These are phyloP conservation scores for Ornithoptera priamus DNA, from an alignment of 2,888 invertebrate genomes.

Conservation along the genomic window DNA sequence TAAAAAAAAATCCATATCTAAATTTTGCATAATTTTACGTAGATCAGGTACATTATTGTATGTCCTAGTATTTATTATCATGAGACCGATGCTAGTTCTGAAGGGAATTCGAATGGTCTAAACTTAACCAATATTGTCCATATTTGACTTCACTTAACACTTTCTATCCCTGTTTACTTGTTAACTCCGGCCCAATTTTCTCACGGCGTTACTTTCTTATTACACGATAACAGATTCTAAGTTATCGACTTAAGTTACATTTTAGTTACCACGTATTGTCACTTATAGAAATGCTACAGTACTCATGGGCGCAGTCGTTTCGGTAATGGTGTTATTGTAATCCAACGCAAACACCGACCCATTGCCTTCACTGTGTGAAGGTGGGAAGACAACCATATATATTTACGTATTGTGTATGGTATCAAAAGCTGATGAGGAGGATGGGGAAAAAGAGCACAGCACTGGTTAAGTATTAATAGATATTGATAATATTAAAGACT, in stretches of 20 bases:
- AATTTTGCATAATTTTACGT: too few relatives aligned
- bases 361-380: background rate
- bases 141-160: constrained; percentile 28
- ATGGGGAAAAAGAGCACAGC: too few relatives aligned
- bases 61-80: too few relatives aligned
- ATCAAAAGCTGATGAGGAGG: too few relatives aligned
- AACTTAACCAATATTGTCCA: constrained; percentile 13
- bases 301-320: constrained; percentile 16
- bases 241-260: background rate
- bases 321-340: constrained; percentile 23
- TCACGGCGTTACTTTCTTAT: constrained; percentile 12
- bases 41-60: too few relatives aligned
- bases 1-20: too few relatives aligned
- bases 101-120: background rate
- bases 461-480: too few relatives aligned
- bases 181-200: constrained; percentile 21
- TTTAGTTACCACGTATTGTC: background rate
- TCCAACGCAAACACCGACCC: constrained; percentile 14
- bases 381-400: background rate
- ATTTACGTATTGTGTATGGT: too few relatives aligned
- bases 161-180: constrained; percentile 15
- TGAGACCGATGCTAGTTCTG: too few relatives aligned
- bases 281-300: constrained; percentile 1
- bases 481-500: too few relatives aligned
- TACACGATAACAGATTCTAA: constrained; percentile 1